phyloP scores from a whole-genome alignment of 2,888 invertebrate species.

The Mesorhabditis sp. region DNA sequence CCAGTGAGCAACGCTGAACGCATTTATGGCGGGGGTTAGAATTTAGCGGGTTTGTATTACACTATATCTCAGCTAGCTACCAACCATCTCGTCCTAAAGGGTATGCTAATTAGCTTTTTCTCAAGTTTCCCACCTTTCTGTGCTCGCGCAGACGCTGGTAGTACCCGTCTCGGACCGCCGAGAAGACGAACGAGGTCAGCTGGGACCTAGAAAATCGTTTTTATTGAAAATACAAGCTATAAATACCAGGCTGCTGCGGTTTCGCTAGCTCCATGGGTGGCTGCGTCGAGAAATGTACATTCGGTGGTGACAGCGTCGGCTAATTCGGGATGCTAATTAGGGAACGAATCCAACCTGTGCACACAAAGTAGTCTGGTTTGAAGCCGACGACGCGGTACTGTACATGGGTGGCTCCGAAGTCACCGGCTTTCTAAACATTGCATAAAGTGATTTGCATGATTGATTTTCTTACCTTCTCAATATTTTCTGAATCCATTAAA shows the following conservation, averaged over 20 bases:
- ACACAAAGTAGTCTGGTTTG: constrained; percentile 50
- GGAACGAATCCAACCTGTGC: constrained; percentile 12
- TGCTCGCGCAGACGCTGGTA: neutral
- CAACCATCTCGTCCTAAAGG: no score
- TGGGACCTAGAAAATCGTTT: constrained; percentile 23
- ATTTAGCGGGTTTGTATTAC: no score
- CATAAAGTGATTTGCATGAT: neutral
- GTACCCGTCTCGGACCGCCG: constrained; percentile 39
- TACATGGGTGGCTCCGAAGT: constrained; percentile 43
- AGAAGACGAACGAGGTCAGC: constrained; percentile 39
- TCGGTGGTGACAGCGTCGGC: constrained; percentile 52
- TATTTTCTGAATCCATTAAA: constrained; percentile 33
- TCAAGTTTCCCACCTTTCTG: neutral
- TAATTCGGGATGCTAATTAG: neutral
- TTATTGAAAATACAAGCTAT: neutral
- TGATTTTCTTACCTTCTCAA: constrained; percentile 11
- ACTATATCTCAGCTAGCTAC: no score
- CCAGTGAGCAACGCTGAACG: no score
- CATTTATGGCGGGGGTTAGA: no score
- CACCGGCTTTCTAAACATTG: constrained; percentile 23
- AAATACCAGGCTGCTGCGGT: constrained; percentile 45
- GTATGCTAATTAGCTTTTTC: no score
- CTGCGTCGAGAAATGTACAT: constrained; percentile 48
- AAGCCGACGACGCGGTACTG: constrained; percentile 40
- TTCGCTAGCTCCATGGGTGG: constrained; percentile 43